Conservation (phyloP, 2,113 vertebrate species). For the Muntiacus muntjak region DNA sequence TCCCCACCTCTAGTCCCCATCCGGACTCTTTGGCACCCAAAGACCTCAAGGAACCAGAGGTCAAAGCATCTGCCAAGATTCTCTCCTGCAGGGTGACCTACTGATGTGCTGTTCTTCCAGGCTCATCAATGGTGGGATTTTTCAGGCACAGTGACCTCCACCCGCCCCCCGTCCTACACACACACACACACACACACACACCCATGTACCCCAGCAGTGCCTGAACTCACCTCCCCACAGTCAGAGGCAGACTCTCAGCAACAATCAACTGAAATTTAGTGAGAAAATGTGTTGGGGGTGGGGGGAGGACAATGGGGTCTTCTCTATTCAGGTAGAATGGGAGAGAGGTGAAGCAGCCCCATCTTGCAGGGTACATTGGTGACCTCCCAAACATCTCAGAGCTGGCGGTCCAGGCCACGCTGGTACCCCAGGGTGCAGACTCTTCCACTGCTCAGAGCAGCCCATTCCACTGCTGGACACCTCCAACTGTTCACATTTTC, state of each 20-base stretch:
- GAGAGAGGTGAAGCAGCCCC: neutral
- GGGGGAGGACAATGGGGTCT: neutral
- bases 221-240: neutral
- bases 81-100: neutral
- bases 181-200: neutral
- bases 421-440: neutral
- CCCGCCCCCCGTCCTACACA: neutral
- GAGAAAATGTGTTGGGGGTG: neutral
- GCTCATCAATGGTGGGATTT: neutral
- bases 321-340: neutral
- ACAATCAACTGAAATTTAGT: neutral
- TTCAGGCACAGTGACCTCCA: rapidly evolving
- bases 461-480: rapidly evolving
- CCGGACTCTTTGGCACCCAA: neutral
- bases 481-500: neutral
- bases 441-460: neutral
- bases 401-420: neutral
- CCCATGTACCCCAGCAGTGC: rapidly evolving
- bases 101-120: neutral
- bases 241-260: neutral
- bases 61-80: neutral
- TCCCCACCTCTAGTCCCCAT: no score
- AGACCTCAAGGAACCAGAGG: neutral
- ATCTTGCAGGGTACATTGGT: rapidly evolving
- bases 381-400: neutral